Evolutionary conservation across 2,797 vertebrate genomes (phyloP), one percentile per base, ranked within the genome.

Genomic region (Echiichthys vipera): DNA sequence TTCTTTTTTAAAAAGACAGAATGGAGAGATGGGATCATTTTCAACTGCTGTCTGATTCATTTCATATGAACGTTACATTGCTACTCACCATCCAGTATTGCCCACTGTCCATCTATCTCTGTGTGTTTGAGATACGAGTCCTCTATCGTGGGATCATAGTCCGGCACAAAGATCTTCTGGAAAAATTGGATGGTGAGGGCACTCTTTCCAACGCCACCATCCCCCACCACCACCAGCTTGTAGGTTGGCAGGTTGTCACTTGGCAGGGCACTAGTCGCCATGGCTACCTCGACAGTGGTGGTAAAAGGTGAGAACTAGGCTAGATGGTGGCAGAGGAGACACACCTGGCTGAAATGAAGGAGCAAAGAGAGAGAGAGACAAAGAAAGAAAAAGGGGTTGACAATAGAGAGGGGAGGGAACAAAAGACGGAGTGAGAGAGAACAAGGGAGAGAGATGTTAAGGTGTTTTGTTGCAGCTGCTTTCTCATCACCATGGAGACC

Each of bases 101-200:
- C 98, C 98, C 98, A 99, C 2, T 99, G 97, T 69, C 96, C 97
- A 8, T 99, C 98, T 54, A 99, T 99, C 94, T 99, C 98, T 0
- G 98, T 99, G 90, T 99, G 98, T 80, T 99, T 99, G 58, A 99
- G 95, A 85, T 99, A 99, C 12, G 97, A 99, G 89, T 99, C 98
- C 91, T 99, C 98, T n/a, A 99, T 99, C 45, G 98, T 99, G 65
- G 98, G 98, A 88, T 99, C 98, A 1, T 99, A 99, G 92, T 99
- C 98, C 0, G 98, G 97, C 89, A 99, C 98, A 45, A 99, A 99
- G 89, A 99, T 99, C 95, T 99, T 99, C 94, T 99, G 98, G 93
- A 99, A 99, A 89, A 99, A 99, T 76, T 99, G 98, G 87, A 99
- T 99, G 89, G 98, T 99, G 87, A 99, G 96, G 5, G 98, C 98